Evolutionary conservation across 2,888 invertebrate species (phyloP).

Genomic region (Nowickia ferox): DNA sequence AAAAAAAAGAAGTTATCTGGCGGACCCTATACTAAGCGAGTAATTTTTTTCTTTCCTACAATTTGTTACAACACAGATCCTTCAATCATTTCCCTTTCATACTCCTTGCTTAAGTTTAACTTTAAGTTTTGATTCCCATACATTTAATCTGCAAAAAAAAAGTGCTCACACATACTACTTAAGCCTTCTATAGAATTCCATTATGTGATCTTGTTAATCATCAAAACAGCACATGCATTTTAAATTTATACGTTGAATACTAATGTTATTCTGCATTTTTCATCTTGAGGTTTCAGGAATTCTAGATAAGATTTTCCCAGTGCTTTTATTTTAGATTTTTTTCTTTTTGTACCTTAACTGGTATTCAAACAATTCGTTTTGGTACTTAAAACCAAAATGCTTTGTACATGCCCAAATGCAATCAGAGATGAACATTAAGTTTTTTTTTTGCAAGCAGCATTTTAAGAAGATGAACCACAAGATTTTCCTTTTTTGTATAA

Average conservation of each 20-base stretch:
- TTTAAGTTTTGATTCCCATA: slow-evolving; percentile 13
- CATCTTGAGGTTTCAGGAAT: slow-evolving; percentile 53
- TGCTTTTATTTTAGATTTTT: slow-evolving; percentile 3
- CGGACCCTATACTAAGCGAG: too few species aligned
- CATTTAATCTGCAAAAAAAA: slow-evolving; percentile 15
- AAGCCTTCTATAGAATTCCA: slow-evolving; percentile 50
- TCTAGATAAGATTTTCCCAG: slow-evolving; percentile 61
- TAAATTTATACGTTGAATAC: slow-evolving; percentile 28
- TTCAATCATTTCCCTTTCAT: slow-evolving; percentile 7
- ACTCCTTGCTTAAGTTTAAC: not conserved
- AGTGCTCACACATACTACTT: not conserved
- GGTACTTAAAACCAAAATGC: slow-evolving; percentile 58
- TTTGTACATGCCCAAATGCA: slow-evolving; percentile 43
- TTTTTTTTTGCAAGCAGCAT: slow-evolving; percentile 4
- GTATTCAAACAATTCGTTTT: slow-evolving; percentile 61
- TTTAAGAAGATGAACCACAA: slow-evolving; percentile 49
- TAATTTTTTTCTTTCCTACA: not conserved
- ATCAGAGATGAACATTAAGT: slow-evolving; percentile 51
- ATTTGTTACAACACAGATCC: not conserved
- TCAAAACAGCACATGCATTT: slow-evolving; percentile 29
- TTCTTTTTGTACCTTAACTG: not conserved
- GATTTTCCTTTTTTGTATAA: slow-evolving; percentile 47
- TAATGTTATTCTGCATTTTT: slow-evolving; percentile 46
- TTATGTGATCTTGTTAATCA: slow-evolving; percentile 57
- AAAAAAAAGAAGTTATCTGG: too few species aligned